Evolutionary conservation across 2,797 vertebrate species (phyloP).

Genomic region (Parotocinclus haroldoi): DNA sequence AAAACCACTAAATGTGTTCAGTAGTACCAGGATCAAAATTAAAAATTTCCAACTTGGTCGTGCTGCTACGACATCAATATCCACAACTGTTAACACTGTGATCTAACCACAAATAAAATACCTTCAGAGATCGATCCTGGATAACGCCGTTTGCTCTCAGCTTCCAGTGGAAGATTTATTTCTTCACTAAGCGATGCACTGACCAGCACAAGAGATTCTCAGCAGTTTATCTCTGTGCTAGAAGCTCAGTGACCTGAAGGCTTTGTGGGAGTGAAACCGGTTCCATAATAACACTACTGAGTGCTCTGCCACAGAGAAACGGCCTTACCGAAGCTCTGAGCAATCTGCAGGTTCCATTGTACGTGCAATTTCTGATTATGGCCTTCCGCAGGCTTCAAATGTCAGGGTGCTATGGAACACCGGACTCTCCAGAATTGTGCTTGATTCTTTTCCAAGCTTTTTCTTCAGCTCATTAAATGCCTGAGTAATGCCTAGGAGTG

Average conservation of each 20-base stretch:
- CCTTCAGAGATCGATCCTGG: too few species aligned
- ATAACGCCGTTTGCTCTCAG: not conserved
- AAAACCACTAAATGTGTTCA: too few species aligned
- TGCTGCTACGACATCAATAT: too few species aligned
- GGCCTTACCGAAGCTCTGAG: slow-evolving; percentile 7
- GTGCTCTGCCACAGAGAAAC: slow-evolving; percentile 28
- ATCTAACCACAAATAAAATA: too few species aligned
- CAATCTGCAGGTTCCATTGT: slow-evolving; percentile 18
- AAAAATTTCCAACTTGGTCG: too few species aligned
- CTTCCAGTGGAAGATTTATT: not conserved
- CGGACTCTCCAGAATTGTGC: slow-evolving; percentile 7
- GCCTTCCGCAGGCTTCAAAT: slow-evolving; percentile 13
- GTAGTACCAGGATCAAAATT: too few species aligned
- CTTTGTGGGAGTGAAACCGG: slow-evolving; percentile 32
- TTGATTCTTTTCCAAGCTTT: not conserved
- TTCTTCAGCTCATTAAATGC: not conserved
- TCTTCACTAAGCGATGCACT: slow-evolving; percentile 2
- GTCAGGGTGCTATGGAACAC: slow-evolving; percentile 9
- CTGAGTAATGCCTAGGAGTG: not conserved
- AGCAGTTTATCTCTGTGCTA: slow-evolving; percentile 19
- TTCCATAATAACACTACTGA: slow-evolving; percentile 36
- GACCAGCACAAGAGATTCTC: slow-evolving; percentile 11
- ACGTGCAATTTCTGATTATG: slow-evolving; percentile 22
- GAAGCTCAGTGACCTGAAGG: slow-evolving; percentile 33
- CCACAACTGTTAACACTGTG: too few species aligned